Conservation (phyloP, 1,140 invertebrate genomes). For the Lucilia sericata region DNA sequence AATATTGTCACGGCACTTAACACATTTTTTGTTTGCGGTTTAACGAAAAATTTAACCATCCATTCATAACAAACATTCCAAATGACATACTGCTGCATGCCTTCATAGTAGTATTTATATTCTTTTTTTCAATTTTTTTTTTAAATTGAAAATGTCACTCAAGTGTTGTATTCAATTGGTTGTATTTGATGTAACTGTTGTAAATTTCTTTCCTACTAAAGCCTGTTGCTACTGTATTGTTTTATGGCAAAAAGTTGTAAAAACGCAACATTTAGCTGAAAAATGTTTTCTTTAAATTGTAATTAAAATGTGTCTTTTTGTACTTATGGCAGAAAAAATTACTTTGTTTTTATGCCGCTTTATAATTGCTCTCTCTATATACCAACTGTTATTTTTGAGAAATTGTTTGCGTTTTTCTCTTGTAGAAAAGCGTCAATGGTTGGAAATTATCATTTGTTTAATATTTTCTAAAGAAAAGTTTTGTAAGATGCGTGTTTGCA, state of each 20-base stretch:
- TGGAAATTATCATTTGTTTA: neutral
- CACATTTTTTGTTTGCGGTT: conserved; percentile 34
- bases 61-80: neutral
- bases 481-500: neutral
- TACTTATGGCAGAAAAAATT: neutral
- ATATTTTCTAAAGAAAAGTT: neutral
- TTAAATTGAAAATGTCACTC: neutral
- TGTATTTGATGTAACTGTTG: neutral
- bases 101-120: neutral
- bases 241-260: neutral
- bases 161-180: conserved; percentile 24
- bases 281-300: conserved; percentile 34
- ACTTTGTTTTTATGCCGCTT: neutral
- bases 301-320: conserved; percentile 10
- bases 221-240: neutral
- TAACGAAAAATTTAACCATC: neutral
- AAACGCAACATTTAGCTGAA: conserved; percentile 29
- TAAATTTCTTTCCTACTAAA: neutral
- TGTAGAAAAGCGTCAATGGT: neutral
- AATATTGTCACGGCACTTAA: conserved; percentile 42
- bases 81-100: neutral
- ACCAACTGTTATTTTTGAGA: neutral
- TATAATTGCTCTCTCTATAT: neutral
- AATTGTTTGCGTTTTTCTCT: neutral
- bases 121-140: neutral